Conservation (phyloP, 1,140 invertebrate species). For the Trichonephila clavipes region DNA sequence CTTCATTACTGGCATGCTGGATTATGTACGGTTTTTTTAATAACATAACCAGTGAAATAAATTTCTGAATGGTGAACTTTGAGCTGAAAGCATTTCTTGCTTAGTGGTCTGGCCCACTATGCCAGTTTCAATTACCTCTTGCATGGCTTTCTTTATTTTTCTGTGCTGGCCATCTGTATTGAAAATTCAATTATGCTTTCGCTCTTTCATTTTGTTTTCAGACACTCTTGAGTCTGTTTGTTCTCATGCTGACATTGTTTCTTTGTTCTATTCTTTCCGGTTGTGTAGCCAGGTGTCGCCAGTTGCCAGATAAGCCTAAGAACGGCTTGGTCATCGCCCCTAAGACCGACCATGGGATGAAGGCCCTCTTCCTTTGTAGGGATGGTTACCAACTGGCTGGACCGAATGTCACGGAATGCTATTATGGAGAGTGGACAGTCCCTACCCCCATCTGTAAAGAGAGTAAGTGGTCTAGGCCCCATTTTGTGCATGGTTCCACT, state of each 20-base stretch:
- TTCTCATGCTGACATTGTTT: not conserved
- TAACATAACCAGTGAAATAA: no score
- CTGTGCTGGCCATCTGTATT: not conserved
- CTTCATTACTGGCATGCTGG: no score
- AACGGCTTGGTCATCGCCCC: conserved; percentile 97
- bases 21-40: no score
- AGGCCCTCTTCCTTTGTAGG: conserved; percentile 94
- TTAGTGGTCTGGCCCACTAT: no score
- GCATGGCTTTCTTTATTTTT: no score
- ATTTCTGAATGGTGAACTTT: no score
- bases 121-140: no score
- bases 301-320: conserved; percentile 91
- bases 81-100: no score
- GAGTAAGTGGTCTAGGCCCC: conserved; percentile 83
- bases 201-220: not conserved
- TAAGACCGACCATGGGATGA: conserved; percentile 96
- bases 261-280: conserved; percentile 36
- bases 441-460: conserved; percentile 91
- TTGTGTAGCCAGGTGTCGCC: conserved; percentile 86
- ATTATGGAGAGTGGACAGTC: conserved; percentile 95
- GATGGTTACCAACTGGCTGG: conserved; percentile 93
- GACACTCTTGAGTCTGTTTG: not conserved
- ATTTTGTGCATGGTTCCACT: conserved; percentile 4
- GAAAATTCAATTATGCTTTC: not conserved
- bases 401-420: conserved; percentile 88